phyloP scores from a whole-genome alignment of 2,888 invertebrate species.

The Parnassius apollo region DNA sequence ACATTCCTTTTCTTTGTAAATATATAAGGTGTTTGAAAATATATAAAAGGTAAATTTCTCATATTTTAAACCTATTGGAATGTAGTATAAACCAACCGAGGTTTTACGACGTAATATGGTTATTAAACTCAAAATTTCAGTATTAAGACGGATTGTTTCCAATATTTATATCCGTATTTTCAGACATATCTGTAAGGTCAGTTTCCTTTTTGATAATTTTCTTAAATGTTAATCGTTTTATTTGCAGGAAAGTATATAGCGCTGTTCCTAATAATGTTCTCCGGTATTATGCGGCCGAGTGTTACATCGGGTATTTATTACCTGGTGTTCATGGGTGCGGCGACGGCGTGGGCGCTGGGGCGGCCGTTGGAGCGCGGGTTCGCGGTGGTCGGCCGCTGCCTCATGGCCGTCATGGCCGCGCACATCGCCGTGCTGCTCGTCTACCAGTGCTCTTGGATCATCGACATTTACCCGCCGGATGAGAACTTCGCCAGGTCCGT shows the following conservation, averaged over 20 bases:
- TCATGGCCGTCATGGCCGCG: slow-evolving; percentile 87
- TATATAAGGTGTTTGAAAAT: too few species aligned
- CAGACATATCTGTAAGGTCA: too few species aligned
- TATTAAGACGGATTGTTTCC: too few species aligned
- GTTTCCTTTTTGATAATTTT: too few species aligned
- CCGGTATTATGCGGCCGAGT: slow-evolving; percentile 91
- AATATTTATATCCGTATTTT: too few species aligned
- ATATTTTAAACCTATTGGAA: too few species aligned
- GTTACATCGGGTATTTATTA: slow-evolving; percentile 92
- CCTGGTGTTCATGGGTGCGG: slow-evolving; percentile 89
- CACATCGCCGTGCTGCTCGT: slow-evolving; percentile 88
- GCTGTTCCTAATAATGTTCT: slow-evolving; percentile 84
- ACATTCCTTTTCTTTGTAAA: too few species aligned
- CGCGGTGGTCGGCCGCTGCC: slow-evolving; percentile 85
- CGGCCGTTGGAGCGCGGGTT: slow-evolving; percentile 88
- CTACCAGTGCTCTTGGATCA: slow-evolving; percentile 93
- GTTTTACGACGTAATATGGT: too few species aligned
- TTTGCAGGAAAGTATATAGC: slow-evolving; percentile 84
- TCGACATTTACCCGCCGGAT: slow-evolving; percentile 85
- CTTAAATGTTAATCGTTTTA: not conserved
- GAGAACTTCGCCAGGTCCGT: slow-evolving; percentile 87
- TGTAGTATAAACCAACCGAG: too few species aligned
- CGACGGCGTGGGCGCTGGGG: slow-evolving; percentile 94
- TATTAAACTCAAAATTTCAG: too few species aligned
- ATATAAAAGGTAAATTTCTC: too few species aligned